A percentile compares a stretch with the other conserved stretches of the same genome.
phyloP scores from a whole-genome alignment of 2,113 vertebrate species.

The Harpagus bidentatus region DNA sequence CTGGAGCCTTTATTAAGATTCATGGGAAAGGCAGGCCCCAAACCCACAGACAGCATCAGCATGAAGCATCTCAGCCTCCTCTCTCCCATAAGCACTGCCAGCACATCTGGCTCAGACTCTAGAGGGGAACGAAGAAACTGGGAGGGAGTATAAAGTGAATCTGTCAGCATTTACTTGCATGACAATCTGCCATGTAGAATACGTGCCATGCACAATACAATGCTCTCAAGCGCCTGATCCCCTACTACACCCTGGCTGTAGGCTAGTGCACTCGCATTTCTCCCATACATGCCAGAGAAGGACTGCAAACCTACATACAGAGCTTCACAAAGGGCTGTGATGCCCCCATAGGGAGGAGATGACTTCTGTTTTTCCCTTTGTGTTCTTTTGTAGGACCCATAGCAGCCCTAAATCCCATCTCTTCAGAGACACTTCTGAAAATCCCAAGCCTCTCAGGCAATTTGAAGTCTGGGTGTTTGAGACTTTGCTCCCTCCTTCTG shows the following conservation, averaged over 20 bases:
- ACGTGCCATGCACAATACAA: conserved; percentile 12
- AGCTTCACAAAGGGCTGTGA: neutral
- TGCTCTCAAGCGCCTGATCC: neutral
- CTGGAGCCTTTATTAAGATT: conserved; percentile 53
- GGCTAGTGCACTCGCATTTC: neutral
- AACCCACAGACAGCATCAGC: conserved; percentile 31
- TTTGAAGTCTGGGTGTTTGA: neutral
- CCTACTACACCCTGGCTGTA: conserved; percentile 27
- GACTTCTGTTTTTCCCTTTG: neutral
- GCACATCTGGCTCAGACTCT: conserved; percentile 49
- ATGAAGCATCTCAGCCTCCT: neutral
- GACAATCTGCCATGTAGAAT: conserved; percentile 21
- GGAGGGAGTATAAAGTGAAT: conserved; percentile 1
- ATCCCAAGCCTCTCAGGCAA: neutral
- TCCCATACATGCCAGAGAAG: neutral
- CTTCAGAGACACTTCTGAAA: neutral
- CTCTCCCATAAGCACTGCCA: conserved; percentile 36
- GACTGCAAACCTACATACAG: neutral
- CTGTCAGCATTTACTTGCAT: conserved; percentile 39
- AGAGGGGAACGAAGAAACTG: conserved; percentile 14
- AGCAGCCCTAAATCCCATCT: neutral
- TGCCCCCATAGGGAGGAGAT: neutral
- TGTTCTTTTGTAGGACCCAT: neutral
- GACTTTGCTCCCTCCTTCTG: neutral
- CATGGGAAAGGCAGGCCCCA: conserved; percentile 23